A percentile compares a stretch with the other conserved stretches of the same genome.
Conservation (phyloP, 2,797 vertebrate species). For the Podarcis lilfordi region DNA sequence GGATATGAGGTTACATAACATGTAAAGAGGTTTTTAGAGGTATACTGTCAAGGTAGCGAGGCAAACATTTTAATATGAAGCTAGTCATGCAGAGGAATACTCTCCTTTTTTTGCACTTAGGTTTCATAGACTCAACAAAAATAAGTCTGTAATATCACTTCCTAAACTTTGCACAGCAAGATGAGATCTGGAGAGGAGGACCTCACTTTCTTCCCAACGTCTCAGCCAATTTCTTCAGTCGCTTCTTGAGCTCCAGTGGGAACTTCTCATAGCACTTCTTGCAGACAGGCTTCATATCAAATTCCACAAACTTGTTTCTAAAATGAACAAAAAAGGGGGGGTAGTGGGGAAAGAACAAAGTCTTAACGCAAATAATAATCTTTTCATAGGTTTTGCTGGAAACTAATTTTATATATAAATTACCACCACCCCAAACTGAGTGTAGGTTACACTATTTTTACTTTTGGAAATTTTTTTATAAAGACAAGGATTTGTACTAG, state of each 20-base stretch:
- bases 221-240: conserved; percentile 97
- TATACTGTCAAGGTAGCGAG: conserved; percentile 8
- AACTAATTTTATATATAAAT: background rate
- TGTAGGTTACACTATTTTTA: background rate
- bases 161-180: conserved; percentile 61
- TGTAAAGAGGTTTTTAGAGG: background rate
- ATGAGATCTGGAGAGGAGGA: conserved; percentile 32
- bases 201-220: conserved; percentile 90
- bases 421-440: background rate
- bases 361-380: conserved; percentile 38
- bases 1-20: conserved; percentile 34
- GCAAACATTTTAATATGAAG: conserved; percentile 36
- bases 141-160: conserved; percentile 48
- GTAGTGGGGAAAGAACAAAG: background rate
- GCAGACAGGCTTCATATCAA: conserved; percentile 99
- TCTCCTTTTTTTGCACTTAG: conserved; percentile 30
- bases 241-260: conserved; percentile 98
- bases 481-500: background rate
- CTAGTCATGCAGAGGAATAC: conserved; percentile 16
- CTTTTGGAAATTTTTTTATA: background rate
- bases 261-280: conserved; percentile 99
- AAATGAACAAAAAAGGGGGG: conserved; percentile 31
- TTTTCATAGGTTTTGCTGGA: background rate
- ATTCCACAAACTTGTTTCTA: conserved; percentile 99
- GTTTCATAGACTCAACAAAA: conserved; percentile 54